phyloP scores from a whole-genome alignment of 2,888 invertebrate species.

The Pimpla rufipes region DNA sequence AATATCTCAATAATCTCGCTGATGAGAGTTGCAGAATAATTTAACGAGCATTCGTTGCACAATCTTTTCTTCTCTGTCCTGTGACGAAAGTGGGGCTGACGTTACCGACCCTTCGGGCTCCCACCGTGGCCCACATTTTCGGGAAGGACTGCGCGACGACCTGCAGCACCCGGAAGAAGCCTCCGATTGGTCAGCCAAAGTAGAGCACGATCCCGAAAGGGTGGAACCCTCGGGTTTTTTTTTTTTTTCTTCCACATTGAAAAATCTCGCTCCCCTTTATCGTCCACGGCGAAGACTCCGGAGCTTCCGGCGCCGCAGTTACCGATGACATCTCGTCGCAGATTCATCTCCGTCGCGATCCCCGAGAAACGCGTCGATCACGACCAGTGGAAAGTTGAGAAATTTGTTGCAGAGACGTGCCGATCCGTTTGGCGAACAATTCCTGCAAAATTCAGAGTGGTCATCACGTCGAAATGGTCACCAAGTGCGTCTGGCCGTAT shows the following conservation, averaged over 20 bases:
- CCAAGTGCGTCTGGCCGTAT: conserved; percentile 16
- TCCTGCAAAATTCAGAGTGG: too few species aligned
- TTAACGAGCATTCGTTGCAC: too few species aligned
- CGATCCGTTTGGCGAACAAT: too few species aligned
- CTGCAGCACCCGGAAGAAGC: too few species aligned
- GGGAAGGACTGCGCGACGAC: conserved; percentile 54
- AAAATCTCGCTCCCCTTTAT: conserved; percentile 36
- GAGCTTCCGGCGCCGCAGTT: conserved; percentile 20
- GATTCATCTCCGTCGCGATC: conserved; percentile 59
- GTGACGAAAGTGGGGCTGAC: conserved; percentile 73
- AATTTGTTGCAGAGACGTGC: too few species aligned
- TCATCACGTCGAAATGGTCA: conserved; percentile 38
- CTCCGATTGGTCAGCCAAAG: conserved; percentile 79
- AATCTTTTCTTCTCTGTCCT: too few species aligned
- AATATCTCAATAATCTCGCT: too few species aligned
- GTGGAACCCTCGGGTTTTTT: conserved; percentile 74
- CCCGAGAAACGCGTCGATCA: conserved; percentile 5
- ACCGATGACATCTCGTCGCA: conserved; percentile 59
- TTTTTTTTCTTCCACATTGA: conserved; percentile 50
- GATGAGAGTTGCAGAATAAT: too few species aligned
- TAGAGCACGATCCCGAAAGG: conserved; percentile 79
- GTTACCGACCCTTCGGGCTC: conserved; percentile 66
- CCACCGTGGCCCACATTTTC: conserved; percentile 72
- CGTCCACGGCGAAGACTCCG: conserved; percentile 6
- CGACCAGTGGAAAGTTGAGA: too few species aligned